A percentile compares a stretch with the other conserved stretches of the same genome.
Evolutionary conservation across 2,113 vertebrate species (phyloP).

Genomic region (Hemichromis elongatus): DNA sequence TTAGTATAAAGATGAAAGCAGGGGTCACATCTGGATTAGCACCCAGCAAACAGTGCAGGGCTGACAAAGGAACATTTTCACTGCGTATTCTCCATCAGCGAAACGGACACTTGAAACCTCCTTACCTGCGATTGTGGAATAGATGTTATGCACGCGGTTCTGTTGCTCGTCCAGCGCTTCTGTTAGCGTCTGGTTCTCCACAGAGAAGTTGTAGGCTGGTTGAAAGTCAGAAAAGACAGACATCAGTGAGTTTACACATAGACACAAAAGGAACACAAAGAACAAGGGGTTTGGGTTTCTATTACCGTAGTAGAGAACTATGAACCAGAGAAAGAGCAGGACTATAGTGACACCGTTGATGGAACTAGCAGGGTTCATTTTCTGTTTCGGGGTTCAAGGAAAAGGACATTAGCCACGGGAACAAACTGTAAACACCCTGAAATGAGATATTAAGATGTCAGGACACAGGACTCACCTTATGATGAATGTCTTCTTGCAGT

Average conservation of each 20-base stretch:
- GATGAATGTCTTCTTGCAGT: not conserved
- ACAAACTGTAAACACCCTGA: not conserved
- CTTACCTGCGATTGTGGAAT: slow-evolving; percentile 37
- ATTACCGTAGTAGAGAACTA: slow-evolving; percentile 59
- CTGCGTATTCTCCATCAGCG: not conserved
- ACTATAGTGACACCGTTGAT: slow-evolving; percentile 46
- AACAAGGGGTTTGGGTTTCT: not conserved
- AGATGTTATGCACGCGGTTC: slow-evolving; percentile 4
- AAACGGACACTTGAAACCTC: not conserved
- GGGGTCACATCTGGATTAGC: not conserved
- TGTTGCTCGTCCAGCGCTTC: slow-evolving; percentile 22
- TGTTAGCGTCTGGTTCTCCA: slow-evolving; percentile 46
- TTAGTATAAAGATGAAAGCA: not conserved
- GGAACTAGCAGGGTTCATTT: not conserved
- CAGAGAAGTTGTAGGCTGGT: slow-evolving; percentile 53
- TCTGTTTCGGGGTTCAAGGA: slow-evolving; percentile 10
- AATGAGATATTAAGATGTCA: not conserved
- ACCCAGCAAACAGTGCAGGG: not conserved
- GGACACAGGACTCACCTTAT: slow-evolving; percentile 1
- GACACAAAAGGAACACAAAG: not conserved
- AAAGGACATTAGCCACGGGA: not conserved
- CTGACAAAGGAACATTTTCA: not conserved
- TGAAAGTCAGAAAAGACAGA: not conserved
- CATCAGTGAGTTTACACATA: not conserved
- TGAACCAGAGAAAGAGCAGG: slow-evolving; percentile 51